A percentile compares a stretch with the other conserved stretches of the same genome.
Conservation (phyloP, 2,888 invertebrate genomes). For the Scaptomyza parva region DNA sequence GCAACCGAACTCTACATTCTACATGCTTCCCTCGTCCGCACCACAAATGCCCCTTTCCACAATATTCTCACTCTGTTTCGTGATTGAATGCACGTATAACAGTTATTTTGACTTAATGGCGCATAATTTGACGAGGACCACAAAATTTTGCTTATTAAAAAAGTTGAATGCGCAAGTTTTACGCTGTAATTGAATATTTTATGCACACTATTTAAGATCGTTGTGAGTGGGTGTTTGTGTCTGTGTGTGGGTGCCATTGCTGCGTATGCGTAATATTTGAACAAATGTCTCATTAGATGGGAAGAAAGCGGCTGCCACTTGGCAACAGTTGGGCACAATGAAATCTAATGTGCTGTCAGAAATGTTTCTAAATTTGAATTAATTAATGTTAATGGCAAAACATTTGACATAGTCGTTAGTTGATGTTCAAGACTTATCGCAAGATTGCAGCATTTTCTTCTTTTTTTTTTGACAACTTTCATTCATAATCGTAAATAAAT, state of each 20-base stretch:
- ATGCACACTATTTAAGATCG: slow-evolving; percentile 3
- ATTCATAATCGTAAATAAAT: not conserved
- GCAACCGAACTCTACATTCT: not conserved
- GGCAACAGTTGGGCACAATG: slow-evolving; percentile 30
- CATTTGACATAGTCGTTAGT: slow-evolving; percentile 8
- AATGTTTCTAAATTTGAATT: slow-evolving; percentile 10
- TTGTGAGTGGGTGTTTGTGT: slow-evolving; percentile 12
- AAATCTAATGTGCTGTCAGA: slow-evolving; percentile 11
- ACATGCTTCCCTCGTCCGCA: not conserved
- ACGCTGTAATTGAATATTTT: slow-evolving; percentile 34
- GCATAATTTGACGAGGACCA: slow-evolving; percentile 39
- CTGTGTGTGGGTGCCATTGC: slow-evolving; percentile 4
- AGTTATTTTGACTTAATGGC: slow-evolving; percentile 48
- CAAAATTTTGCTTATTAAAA: slow-evolving; percentile 46
- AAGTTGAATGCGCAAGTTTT: slow-evolving; percentile 30
- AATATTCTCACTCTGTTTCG: not conserved
- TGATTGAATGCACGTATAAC: slow-evolving; percentile 52
- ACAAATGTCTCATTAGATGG: slow-evolving; percentile 29
- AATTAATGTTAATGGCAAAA: slow-evolving; percentile 36
- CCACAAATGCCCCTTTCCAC: not conserved
- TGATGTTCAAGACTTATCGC: not conserved
- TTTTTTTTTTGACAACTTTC: not conserved
- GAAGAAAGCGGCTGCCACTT: not conserved
- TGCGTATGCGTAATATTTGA: slow-evolving; percentile 48
- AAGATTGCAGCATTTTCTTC: not conserved